Evolutionary conservation across 2,888 invertebrate genomes (phyloP).

Genomic region (Chrysodeixis includens): DNA sequence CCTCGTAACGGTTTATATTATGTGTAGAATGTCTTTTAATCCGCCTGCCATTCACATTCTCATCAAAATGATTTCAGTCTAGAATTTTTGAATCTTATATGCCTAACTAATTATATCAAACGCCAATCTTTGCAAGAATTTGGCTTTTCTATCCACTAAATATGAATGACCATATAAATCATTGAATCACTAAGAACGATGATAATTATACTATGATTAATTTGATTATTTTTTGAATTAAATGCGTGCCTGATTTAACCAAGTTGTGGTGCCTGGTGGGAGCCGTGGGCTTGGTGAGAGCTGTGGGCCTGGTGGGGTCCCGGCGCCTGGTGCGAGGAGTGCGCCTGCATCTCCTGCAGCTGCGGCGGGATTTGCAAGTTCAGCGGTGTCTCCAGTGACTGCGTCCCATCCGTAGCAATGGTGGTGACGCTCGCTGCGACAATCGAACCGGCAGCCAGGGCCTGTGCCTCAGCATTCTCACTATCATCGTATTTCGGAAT

Average conservation of each 20-base stretch:
- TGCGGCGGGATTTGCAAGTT: neutral
- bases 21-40: neutral
- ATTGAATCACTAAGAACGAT: too few species aligned
- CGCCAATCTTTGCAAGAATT: too few species aligned
- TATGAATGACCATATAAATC: too few species aligned
- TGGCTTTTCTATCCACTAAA: too few species aligned
- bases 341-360: neutral
- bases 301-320: neutral
- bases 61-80: neutral
- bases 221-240: neutral
- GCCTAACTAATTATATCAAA: too few species aligned
- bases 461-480: constrained; percentile 54
- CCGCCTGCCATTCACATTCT: neutral
- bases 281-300: neutral
- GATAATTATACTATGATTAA: too few species aligned
- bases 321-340: neutral
- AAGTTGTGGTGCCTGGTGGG: neutral
- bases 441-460: constrained; percentile 23
- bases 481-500: constrained; percentile 91
- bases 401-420: neutral
- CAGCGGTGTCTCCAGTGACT: neutral
- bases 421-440: neutral
- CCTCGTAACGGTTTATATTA: neutral
- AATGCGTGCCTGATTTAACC: neutral
- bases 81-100: neutral